Evolutionary conservation across 2,113 vertebrate species (phyloP).

Genomic region (Lipotes vexillifer): DNA sequence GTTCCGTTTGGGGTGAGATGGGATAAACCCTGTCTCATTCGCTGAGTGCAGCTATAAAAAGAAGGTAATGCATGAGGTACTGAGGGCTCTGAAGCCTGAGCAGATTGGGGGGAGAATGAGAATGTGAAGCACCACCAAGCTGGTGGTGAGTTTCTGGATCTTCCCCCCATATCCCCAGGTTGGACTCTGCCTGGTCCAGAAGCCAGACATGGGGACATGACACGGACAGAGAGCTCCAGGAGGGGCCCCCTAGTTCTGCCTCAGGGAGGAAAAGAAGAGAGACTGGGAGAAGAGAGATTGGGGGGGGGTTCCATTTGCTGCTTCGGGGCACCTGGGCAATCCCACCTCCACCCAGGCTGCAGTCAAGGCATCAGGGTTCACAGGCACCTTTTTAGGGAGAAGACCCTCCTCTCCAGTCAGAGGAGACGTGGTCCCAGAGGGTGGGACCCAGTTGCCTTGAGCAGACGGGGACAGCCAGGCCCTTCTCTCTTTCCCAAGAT

Average conservation of each 20-base stretch:
- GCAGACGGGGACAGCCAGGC: background rate
- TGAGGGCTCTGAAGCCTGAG: background rate
- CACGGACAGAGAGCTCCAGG: too few species aligned
- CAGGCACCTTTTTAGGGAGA: background rate
- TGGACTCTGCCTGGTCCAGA: background rate
- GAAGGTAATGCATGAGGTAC: fast-evolving
- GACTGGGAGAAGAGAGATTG: background rate
- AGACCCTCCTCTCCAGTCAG: background rate
- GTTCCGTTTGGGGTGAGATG: background rate
- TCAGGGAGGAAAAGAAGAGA: background rate
- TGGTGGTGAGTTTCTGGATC: background rate
- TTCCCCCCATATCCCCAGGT: fast-evolving
- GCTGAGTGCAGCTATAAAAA: background rate
- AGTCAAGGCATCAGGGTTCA: background rate
- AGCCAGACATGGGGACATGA: background rate
- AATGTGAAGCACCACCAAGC: fast-evolving
- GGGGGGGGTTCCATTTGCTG: too few species aligned
- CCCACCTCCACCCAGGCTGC: too few species aligned
- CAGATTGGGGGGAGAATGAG: fast-evolving
- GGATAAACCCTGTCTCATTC: too few species aligned
- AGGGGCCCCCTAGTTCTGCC: background rate
- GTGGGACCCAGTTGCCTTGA: background rate
- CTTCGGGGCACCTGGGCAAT: background rate
- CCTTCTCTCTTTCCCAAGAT: background rate
- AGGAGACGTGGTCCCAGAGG: background rate